These are phyloP conservation scores for Seriola quinqueradiata DNA, from an alignment of 2,113 vertebrate species.

Conservation along the genomic window DNA sequence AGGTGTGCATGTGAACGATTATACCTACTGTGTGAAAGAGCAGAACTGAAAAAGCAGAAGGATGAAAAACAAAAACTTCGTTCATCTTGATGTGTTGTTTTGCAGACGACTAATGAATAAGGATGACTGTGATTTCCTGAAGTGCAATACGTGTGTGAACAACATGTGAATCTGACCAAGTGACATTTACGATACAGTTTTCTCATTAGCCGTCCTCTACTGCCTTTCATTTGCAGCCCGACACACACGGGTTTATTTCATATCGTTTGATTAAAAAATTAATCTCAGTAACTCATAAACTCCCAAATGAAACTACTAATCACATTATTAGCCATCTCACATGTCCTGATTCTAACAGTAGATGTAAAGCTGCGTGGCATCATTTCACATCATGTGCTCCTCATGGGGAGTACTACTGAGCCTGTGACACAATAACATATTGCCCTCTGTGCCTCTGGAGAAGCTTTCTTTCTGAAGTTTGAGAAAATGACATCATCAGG, in stretches of 20 bases:
- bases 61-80: not conserved
- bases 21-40: too few species aligned
- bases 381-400: not conserved
- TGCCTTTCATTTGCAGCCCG: not conserved
- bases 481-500: not conserved
- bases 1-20: too few species aligned
- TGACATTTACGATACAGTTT: conserved; percentile 1
- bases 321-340: not conserved
- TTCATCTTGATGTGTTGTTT: not conserved
- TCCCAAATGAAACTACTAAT: not conserved
- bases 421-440: not conserved
- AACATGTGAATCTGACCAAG: not conserved
- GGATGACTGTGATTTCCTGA: not conserved
- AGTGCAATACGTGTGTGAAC: not conserved
- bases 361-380: not conserved
- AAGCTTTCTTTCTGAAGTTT: not conserved
- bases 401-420: not conserved
- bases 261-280: not conserved
- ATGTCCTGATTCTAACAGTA: not conserved
- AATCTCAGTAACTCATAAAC: conserved; percentile 2
- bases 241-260: not conserved
- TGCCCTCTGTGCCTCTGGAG: not conserved
- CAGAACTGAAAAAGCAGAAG: not conserved
- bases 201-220: not conserved
- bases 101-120: not conserved